Conservation (phyloP, 1,140 invertebrate genomes). For the Aphidius gifuensis region DNA sequence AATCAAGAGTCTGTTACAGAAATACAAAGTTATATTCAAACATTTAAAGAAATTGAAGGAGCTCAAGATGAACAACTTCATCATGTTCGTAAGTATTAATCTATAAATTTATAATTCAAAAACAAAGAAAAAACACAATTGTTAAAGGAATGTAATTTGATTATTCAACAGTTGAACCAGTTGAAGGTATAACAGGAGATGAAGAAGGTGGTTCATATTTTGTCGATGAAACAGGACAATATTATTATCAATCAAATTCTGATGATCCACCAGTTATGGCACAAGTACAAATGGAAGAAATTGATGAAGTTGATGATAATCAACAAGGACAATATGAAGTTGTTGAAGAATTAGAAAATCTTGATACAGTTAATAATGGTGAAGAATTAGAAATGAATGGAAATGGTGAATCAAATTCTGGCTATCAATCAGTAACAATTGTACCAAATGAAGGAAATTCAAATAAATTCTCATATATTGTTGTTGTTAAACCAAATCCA, state of each 20-base stretch:
- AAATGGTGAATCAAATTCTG: constrained; percentile 59
- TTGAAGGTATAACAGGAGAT: constrained; percentile 58
- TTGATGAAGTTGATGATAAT: constrained; percentile 51
- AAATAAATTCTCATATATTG: constrained; percentile 83
- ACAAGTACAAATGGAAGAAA: constrained; percentile 54
- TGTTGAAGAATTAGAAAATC: constrained; percentile 56
- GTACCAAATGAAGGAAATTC: too few species aligned
- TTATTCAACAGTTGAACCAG: constrained; percentile 46
- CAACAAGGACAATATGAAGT: constrained; percentile 51
- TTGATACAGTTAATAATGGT: constrained; percentile 44
- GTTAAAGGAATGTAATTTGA: constrained; percentile 1
- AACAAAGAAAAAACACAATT: neutral
- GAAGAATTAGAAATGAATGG: constrained; percentile 40
- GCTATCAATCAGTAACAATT: constrained; percentile 82
- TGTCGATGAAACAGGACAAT: constrained; percentile 73
- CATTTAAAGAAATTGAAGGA: constrained; percentile 79
- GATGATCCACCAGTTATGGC: constrained; percentile 66
- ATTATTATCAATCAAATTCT: constrained; percentile 70
- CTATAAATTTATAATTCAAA: constrained; percentile 20
- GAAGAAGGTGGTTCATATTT: constrained; percentile 70
- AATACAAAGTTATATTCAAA: constrained; percentile 79
- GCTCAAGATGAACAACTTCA: constrained; percentile 54
- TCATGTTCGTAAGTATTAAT: constrained; percentile 53
- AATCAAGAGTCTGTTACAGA: constrained; percentile 63
- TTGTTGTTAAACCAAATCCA: constrained; percentile 75